These are phyloP conservation scores for Ruditapes philippinarum DNA, from an alignment of 1,140 invertebrate genomes.

Conservation along the genomic window DNA sequence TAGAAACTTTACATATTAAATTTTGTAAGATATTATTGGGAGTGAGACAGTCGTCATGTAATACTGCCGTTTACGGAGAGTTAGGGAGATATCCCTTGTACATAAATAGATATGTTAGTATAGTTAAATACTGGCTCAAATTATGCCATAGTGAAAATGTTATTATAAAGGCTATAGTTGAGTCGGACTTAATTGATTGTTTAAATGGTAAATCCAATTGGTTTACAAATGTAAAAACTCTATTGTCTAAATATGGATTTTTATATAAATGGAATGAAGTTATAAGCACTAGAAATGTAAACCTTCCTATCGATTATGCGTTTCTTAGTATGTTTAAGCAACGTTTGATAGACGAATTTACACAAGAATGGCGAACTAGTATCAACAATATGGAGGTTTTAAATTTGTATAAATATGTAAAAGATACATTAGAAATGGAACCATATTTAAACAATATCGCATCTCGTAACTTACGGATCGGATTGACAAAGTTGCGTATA, in stretches of 20 bases:
- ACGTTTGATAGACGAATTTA: background rate
- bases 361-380: background rate
- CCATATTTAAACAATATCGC: background rate
- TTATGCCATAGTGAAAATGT: background rate
- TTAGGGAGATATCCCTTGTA: background rate
- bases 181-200: background rate
- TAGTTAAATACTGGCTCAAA: background rate
- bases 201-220: background rate
- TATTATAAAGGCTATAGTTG: background rate
- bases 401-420: background rate
- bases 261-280: background rate
- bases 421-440: background rate
- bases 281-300: background rate
- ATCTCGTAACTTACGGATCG: background rate
- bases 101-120: background rate
- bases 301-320: background rate
- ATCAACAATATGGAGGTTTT: background rate
- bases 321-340: background rate
- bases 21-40: background rate
- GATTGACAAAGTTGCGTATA: background rate
- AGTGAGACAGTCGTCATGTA: background rate
- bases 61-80: background rate
- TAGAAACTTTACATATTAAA: constrained; percentile 8
- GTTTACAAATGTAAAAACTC: background rate
- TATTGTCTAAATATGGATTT: background rate